Percentiles rank a stretch among this genome's conserved stretches.
phyloP scores from a whole-genome alignment of 2,113 vertebrate genomes.

The Sylvilagus bachmani region DNA sequence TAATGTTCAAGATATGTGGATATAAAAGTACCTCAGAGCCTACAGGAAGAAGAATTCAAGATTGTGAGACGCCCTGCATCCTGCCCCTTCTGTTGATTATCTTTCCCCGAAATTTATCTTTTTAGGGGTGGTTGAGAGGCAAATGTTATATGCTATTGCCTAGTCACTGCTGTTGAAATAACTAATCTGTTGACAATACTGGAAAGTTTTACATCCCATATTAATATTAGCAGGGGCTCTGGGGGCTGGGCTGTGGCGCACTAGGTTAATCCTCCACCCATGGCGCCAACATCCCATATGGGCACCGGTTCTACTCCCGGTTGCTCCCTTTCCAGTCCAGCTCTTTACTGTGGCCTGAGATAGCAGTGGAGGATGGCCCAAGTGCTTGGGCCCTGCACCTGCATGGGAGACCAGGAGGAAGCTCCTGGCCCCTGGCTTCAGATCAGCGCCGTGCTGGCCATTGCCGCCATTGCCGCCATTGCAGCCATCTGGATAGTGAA shows the following conservation, averaged over 20 bases:
- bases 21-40: background rate
- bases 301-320: too few relatives aligned
- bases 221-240: background rate
- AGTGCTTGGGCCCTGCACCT: too few relatives aligned
- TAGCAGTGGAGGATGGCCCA: too few relatives aligned
- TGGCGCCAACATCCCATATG: too few relatives aligned
- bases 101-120: background rate
- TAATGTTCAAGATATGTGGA: background rate
- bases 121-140: background rate
- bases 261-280: too few relatives aligned
- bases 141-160: background rate
- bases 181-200: background rate
- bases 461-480: too few relatives aligned
- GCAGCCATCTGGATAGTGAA: too few relatives aligned
- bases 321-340: too few relatives aligned
- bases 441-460: too few relatives aligned
- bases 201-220: background rate
- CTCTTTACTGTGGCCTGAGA: too few relatives aligned
- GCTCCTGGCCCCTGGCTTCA: too few relatives aligned
- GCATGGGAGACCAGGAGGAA: too few relatives aligned
- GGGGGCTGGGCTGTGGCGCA: background rate
- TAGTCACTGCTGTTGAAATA: background rate
- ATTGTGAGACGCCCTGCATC: background rate
- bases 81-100: background rate
- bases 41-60: background rate